Percentiles rank a stretch among this genome's conserved stretches.
These are phyloP conservation scores for Nephrocerus scutellatus DNA, from an alignment of 2,888 invertebrate genomes.

Conservation along the genomic window DNA sequence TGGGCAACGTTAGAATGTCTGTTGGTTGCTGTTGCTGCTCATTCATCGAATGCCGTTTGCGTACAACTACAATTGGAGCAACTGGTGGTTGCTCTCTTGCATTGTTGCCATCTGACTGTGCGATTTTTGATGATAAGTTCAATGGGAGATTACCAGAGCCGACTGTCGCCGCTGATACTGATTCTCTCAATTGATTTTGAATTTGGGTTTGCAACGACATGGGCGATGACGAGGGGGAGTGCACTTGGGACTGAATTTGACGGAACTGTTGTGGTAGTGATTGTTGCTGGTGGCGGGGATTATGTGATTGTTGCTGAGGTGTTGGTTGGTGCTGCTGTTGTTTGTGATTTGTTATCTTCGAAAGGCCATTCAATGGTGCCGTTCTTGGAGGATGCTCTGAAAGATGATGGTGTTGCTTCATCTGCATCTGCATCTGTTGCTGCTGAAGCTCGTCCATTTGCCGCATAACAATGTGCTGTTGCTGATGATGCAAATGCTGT, in stretches of 20 bases:
- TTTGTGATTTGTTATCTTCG: background rate
- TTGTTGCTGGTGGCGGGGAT: slow-evolving; percentile 8
- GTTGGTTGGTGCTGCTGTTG: background rate
- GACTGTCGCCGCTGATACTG: slow-evolving; percentile 22
- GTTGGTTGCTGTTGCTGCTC: slow-evolving; percentile 24
- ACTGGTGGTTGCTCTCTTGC: slow-evolving; percentile 1
- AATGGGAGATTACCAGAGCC: slow-evolving; percentile 29
- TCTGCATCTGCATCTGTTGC: slow-evolving; percentile 26
- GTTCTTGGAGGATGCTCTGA: background rate
- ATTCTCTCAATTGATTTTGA: slow-evolving; percentile 10
- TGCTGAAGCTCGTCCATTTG: slow-evolving; percentile 22
- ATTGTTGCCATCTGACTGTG: slow-evolving; percentile 23
- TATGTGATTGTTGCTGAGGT: slow-evolving; percentile 6
- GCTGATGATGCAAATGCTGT: slow-evolving; percentile 11
- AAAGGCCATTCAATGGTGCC: background rate
- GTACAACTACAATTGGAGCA: too few relatives aligned
- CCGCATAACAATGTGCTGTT: slow-evolving; percentile 10
- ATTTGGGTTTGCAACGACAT: slow-evolving; percentile 7
- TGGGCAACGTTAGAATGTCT: slow-evolving; percentile 6
- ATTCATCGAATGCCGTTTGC: slow-evolving; percentile 43
- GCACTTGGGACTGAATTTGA: slow-evolving; percentile 11
- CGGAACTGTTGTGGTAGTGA: slow-evolving; percentile 11
- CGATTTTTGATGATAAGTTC: slow-evolving; percentile 36
- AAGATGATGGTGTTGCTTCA: slow-evolving; percentile 20
- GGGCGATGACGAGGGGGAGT: slow-evolving; percentile 11